Evolutionary conservation across 2,797 vertebrate species (phyloP).

Genomic region (Lophotriccus pileatus): DNA sequence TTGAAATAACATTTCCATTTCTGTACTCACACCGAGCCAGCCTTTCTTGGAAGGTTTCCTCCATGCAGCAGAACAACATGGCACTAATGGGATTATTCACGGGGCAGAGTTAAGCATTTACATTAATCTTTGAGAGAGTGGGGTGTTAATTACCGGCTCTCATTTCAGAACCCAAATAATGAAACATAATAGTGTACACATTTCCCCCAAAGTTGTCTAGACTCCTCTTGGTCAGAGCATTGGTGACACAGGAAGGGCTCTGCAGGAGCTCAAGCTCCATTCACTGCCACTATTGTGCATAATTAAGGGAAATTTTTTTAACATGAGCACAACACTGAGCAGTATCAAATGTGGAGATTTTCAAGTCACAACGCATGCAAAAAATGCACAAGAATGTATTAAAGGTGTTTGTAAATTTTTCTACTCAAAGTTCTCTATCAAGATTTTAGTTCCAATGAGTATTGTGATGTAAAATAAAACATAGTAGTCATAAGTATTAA

Average conservation of each 20-base stretch:
- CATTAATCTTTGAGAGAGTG: background rate
- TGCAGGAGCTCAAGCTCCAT: background rate
- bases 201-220: background rate
- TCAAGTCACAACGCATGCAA: background rate
- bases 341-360: background rate
- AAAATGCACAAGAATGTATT: background rate
- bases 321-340: background rate
- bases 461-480: background rate
- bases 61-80: background rate
- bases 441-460: background rate
- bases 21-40: background rate
- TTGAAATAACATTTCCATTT: slow-evolving; percentile 10
- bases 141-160: background rate
- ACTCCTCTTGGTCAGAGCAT: background rate
- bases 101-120: background rate
- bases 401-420: background rate
- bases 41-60: background rate
- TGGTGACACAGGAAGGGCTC: background rate
- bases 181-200: background rate
- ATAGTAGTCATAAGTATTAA: background rate
- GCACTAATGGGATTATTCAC: slow-evolving; percentile 35
- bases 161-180: background rate
- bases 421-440: background rate
- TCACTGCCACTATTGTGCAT: background rate
- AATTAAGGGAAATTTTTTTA: background rate